Conservation (phyloP, 2,888 invertebrate genomes). For the Eupithecia inturbata region DNA sequence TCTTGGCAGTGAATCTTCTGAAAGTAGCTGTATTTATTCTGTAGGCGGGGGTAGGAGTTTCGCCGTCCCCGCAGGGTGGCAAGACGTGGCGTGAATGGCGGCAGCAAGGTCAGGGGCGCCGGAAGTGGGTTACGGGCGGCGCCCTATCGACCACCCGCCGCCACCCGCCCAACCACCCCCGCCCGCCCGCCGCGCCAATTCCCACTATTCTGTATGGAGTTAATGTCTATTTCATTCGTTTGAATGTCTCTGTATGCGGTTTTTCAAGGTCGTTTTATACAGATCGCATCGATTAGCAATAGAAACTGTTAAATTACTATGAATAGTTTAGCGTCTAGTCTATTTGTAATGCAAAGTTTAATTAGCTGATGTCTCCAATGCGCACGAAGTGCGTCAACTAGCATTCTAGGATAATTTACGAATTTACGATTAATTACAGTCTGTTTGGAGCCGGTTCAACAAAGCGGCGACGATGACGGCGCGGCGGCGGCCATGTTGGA, state of each 20-base stretch:
- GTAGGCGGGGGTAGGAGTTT: slow-evolving; percentile 22
- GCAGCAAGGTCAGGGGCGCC: slow-evolving; percentile 82
- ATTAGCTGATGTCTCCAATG: slow-evolving; percentile 36
- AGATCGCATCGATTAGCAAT: background rate
- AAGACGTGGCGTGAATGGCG: slow-evolving; percentile 81
- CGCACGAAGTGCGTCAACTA: slow-evolving; percentile 31
- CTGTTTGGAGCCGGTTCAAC: slow-evolving; percentile 40
- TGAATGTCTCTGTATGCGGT: slow-evolving; percentile 8
- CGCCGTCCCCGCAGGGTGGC: slow-evolving; percentile 42
- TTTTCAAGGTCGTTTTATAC: slow-evolving; percentile 10
- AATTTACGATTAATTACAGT: slow-evolving; percentile 38
- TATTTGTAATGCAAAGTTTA: slow-evolving; percentile 27
- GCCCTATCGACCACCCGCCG: slow-evolving; percentile 75
- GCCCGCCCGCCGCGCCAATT: slow-evolving; percentile 38
- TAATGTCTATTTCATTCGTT: slow-evolving; percentile 12
- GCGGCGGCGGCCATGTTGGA: slow-evolving; percentile 50
- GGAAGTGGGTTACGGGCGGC: slow-evolving; percentile 84
- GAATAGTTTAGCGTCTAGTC: slow-evolving; percentile 26
- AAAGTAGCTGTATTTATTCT: slow-evolving; percentile 12
- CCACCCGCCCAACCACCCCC: slow-evolving; percentile 30
- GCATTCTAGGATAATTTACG: slow-evolving; percentile 32
- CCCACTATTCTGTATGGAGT: slow-evolving; percentile 30
- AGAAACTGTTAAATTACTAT: slow-evolving; percentile 13
- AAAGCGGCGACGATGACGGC: background rate
- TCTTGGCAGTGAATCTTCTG: slow-evolving; percentile 11